Conservation (phyloP, 2,113 vertebrate genomes). For the Narcine bancroftii region DNA sequence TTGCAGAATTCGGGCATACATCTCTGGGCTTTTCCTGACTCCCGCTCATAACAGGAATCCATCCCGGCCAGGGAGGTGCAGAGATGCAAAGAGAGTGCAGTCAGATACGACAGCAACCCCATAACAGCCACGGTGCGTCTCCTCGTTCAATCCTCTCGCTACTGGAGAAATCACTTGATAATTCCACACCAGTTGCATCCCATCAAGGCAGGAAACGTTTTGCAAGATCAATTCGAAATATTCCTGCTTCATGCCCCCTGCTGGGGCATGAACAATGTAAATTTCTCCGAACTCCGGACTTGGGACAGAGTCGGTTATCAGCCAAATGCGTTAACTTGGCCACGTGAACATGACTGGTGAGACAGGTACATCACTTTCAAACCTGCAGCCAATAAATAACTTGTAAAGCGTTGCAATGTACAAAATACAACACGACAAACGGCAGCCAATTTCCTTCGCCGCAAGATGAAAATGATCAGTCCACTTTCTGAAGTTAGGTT, state of each 20-base stretch:
- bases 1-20: conserved; percentile 87
- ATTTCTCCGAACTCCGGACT: too few relatives aligned
- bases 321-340: too few relatives aligned
- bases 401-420: too few relatives aligned
- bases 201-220: neutral
- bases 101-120: conserved; percentile 43
- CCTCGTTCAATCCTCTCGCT: neutral
- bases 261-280: neutral
- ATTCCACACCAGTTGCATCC: neutral
- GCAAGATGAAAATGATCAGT: too few relatives aligned
- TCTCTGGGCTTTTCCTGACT: conserved; percentile 56
- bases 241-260: neutral
- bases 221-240: neutral
- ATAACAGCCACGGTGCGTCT: conserved; percentile 48
- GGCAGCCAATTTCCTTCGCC: too few relatives aligned
- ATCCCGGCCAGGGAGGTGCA: conserved; percentile 46
- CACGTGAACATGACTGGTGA: too few relatives aligned
- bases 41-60: conserved; percentile 62
- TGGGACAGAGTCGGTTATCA: too few relatives aligned
- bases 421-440: too few relatives aligned
- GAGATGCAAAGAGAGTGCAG: conserved; percentile 31
- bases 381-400: too few relatives aligned
- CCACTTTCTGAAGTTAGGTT: too few relatives aligned
- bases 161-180: neutral
- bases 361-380: too few relatives aligned